Evolutionary conservation across 2,113 vertebrate species (phyloP), one percentile per base, ranked within the genome.

Genomic region (Centrocercus urophasianus): DNA sequence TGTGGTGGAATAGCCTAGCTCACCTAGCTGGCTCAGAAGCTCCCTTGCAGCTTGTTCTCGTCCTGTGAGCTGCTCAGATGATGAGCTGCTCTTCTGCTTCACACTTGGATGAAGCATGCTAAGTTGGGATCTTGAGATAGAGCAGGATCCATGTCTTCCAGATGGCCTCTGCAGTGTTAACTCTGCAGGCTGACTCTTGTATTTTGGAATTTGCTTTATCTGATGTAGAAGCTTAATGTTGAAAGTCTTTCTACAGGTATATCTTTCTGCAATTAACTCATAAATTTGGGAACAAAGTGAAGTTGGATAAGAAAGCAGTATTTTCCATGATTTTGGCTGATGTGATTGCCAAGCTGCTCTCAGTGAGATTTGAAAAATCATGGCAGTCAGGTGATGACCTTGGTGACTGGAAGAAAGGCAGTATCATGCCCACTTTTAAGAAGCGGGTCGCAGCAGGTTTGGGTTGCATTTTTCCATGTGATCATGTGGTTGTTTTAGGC

Each of bases 101-200:
- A 0, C 66, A 75, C 75, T 36, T 0, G 3, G 27, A 22, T 85
- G 63, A 20, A 59, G 40, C 30, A 5, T 3, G 0, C 9, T 22
- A 0, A 11, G 1, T 38, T 74, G 77, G 57, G 32, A 83, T 14
- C 18, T 75, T 34, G 40, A 43, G 25, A 8, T 48, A 84, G 30
- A 16, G 90, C 30, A 27, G 65, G 40, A 57, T 90, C 21, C 40
- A 0, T 18, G 17, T 59, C 47, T 66, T 81, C 42, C 65, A 74
- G 40, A 30, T 27, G 17, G 28, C 16, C 25, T 56, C 80, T 61
- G 21, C 13, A 1, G 15, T 73, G 77, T n/a, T 91, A 20, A 61
- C 52, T 25, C 17, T 66, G 36, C n/a, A 30, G 5, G 7, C 22
- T 73, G 40, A 10, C 21, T 66, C 48, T 36, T 86, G 42, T 36